Base-by-base conservation (phyloP, 2,113 vertebrate species). In the Eurypyga helias region DNA sequence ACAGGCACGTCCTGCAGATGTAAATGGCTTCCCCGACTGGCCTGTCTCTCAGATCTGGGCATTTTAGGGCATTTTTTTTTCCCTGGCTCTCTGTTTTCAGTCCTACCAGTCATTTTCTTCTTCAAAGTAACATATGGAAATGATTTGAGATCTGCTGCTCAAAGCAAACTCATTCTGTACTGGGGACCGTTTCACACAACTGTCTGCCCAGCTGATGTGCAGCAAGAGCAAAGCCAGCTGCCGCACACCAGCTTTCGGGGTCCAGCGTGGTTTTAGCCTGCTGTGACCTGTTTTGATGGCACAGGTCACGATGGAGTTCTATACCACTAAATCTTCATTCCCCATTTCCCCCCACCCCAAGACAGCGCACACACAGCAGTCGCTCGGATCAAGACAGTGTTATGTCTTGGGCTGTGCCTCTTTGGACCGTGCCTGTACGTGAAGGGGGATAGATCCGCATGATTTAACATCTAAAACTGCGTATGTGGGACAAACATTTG, bases 121-220 rank as follows among this genome's bases (percentile, higher is more conserved):
- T 98, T 99, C 99, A 95, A 99, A 99, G 98, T 98, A 99, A 96
- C 99, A 99, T 93, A 99, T 99, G 20, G 99, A 99, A 98, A 99
- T 99, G 97, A 99, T 99, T 69, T 99, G 98, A 45, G 99, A 99
- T 51, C 98, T 99, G n/a, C 99, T 99, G 83, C 99, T 99, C 73
- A 98, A 98, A 26, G 99, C 99, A 97, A 99, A 99, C 97, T 99
- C 98, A 90, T 99, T 99, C 97, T 99, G 99, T 76, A 97, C 95
- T 3, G 99, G 99, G 72, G 99, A 99, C 98, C 98, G 97, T 97
- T 99, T 99, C 88, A 99, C 99, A 60, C 98, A 98, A 33, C 98
- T 99, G 52, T 98, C 99, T 15, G 99, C 99, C 10, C 98, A 97
- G 94, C 97, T 99, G 98, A 99, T 96, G 95, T 98, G 98, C 97